Conservation (phyloP, 2,888 invertebrate genomes). For the Fabriciana adippe region DNA sequence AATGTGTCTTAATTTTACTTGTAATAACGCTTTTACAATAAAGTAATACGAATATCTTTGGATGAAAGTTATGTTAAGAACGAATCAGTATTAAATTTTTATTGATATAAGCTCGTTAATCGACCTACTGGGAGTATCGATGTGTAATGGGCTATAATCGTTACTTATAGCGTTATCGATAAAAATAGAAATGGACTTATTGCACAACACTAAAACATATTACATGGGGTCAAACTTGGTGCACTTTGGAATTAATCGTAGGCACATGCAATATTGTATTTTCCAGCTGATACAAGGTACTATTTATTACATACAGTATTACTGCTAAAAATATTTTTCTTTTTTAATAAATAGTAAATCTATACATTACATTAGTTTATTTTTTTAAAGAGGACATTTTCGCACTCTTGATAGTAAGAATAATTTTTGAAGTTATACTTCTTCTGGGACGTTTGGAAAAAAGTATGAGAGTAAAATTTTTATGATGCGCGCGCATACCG, state of each 20-base stretch:
- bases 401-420: no score
- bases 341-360: no score
- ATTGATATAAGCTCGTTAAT: slow-evolving; percentile 47
- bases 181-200: slow-evolving; percentile 59
- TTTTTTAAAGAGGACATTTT: no score
- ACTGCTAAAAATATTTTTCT: background rate
- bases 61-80: slow-evolving; percentile 32
- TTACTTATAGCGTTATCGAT: slow-evolving; percentile 61
- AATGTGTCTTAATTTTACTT: no score
- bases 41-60: slow-evolving; percentile 8
- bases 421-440: no score
- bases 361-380: no score
- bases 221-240: slow-evolving; percentile 20
- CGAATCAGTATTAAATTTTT: slow-evolving; percentile 37
- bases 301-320: background rate
- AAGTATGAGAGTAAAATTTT: no score
- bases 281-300: background rate
- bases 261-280: background rate
- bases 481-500: no score
- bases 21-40: no score
- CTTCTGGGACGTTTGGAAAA: no score
- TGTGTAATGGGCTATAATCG: slow-evolving; percentile 62
- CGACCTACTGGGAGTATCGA: slow-evolving; percentile 55
- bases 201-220: slow-evolving; percentile 52
- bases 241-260: slow-evolving; percentile 12